Evolutionary conservation across 92 coral and sea anemone genomes (phyloP), one percentile per base, ranked within the genome.

Genomic region (Micromussa lordhowensis): DNA sequence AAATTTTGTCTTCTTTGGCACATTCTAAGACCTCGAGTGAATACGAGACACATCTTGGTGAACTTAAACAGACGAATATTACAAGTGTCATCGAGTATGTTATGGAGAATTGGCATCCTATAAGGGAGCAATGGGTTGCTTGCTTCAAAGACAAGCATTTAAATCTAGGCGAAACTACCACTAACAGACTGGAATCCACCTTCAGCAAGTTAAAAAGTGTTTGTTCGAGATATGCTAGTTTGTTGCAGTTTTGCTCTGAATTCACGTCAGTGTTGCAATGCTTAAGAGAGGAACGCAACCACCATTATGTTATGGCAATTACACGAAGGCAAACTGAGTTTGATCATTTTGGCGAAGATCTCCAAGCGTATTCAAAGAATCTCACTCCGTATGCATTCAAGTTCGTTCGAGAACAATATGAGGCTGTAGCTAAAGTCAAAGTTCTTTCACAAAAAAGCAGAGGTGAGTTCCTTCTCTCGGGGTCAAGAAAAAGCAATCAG

Each of bases 81-180:
- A 82, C 76, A 75, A 82, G 90, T 55, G 94, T 91, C 85, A 74
- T 84, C 21, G 86, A 91, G 32, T 91, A 93, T 58, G 49, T 91
- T 61, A 18, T 85, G 19, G 86, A 86, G 31, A 94, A 91, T 73
- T 92, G 95, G 95, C 38, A 80, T 28, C 94, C 92, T 22, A 87
- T 92, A 74, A 94, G 80, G 69, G 90, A 86, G 44, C 94, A 94
- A 53, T 94, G 93, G 94, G 94, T 89, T 32, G 68, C 93, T 2
- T 83, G 89, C 86, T 87, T 87, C 34, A 92, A 83, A 82, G 95
- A 92, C 82, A 78, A 51, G 17, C 53, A 5, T 51, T 75, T 91
- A 63, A 94, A 94, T 82, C 38, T 91, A 17, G 93, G 96, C 3
- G 92, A 94, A 78, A 91, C 91, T 9, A 93, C 94, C 17, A 93